Evolutionary conservation across 2,888 invertebrate genomes (phyloP).

Genomic region (Alentia gelatinosa): DNA sequence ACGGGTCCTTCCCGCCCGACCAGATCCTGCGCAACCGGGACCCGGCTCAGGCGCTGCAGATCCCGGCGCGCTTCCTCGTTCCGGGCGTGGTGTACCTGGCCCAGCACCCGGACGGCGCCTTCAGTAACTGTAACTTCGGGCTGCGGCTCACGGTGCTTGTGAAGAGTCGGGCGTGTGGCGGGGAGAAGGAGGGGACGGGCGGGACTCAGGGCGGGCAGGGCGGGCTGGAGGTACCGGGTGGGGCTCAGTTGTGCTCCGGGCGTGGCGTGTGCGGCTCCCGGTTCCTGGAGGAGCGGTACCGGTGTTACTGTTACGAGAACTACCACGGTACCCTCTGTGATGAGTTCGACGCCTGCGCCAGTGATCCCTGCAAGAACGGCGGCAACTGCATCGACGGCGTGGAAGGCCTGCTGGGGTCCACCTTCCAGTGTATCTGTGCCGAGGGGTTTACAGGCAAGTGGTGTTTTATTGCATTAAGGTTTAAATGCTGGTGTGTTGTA

Average conservation of each 20-base stretch:
- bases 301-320: conserved; percentile 32
- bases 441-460: conserved; percentile 55
- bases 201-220: neutral
- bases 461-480: neutral
- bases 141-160: conserved; percentile 20
- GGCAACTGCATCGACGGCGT: conserved; percentile 15
- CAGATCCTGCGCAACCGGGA: neutral
- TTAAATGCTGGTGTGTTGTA: too few species aligned
- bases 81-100: conserved; percentile 19
- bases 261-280: conserved; percentile 18
- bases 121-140: conserved; percentile 44
- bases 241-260: neutral
- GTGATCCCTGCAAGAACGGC: conserved; percentile 35
- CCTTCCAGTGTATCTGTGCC: conserved; percentile 25
- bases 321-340: conserved; percentile 28
- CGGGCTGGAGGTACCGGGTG: neutral
- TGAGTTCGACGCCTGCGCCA: conserved; percentile 41
- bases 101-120: conserved; percentile 39
- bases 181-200: neutral
- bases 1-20: neutral
- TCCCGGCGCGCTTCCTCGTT: conserved; percentile 6
- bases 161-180: neutral
- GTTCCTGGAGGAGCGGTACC: conserved; percentile 24
- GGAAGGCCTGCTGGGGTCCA: conserved; percentile 24
- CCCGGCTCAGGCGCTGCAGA: neutral